A percentile compares a stretch with the other conserved stretches of the same genome.
These are phyloP conservation scores for Drosophila malerkotliana DNA, from an alignment of 1,140 invertebrate species.

Conservation along the genomic window DNA sequence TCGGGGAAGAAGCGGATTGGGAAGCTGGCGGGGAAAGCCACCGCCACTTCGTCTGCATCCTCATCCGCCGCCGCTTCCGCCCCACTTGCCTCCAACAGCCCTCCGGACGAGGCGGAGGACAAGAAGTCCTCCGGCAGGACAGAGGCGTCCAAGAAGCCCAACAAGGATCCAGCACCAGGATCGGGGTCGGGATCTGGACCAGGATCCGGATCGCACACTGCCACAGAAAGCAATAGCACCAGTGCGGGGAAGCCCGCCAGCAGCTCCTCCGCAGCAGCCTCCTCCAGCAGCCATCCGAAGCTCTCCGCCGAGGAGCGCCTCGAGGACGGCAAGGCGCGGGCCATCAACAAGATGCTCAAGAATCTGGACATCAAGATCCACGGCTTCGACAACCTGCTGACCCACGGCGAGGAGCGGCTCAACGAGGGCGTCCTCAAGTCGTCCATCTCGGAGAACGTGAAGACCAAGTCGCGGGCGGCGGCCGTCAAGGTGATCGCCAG, in stretches of 20 bases:
- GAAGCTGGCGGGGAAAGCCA: slow-evolving; percentile 45
- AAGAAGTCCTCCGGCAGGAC: slow-evolving; percentile 42
- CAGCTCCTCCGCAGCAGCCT: background rate
- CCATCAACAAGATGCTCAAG: slow-evolving; percentile 83
- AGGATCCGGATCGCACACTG: background rate
- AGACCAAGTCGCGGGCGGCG: slow-evolving; percentile 80
- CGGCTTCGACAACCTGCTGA: slow-evolving; percentile 79
- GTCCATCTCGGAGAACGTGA: slow-evolving; percentile 83
- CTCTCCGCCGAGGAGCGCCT: slow-evolving; percentile 57
- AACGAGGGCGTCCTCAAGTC: slow-evolving; percentile 72
- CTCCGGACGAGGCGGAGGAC: slow-evolving; percentile 53
- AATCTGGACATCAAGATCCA: slow-evolving; percentile 83
- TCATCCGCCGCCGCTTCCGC: background rate
- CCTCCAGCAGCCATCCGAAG: slow-evolving; percentile 15
- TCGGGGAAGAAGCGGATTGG: slow-evolving; percentile 55
- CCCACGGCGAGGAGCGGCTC: slow-evolving; percentile 67
- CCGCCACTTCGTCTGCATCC: background rate
- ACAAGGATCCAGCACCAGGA: slow-evolving; percentile 17
- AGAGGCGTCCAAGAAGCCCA: slow-evolving; percentile 8
- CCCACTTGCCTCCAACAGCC: background rate
- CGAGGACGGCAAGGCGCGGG: slow-evolving; percentile 77
- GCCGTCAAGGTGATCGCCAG: slow-evolving; percentile 79
- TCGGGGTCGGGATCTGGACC: background rate
- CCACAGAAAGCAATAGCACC: slow-evolving; percentile 13
- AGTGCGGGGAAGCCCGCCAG: slow-evolving; percentile 1